A percentile compares a stretch with the other conserved stretches of the same genome.
phyloP scores from a whole-genome alignment of 2,888 invertebrate species.

The Sminthurides aquaticus region DNA sequence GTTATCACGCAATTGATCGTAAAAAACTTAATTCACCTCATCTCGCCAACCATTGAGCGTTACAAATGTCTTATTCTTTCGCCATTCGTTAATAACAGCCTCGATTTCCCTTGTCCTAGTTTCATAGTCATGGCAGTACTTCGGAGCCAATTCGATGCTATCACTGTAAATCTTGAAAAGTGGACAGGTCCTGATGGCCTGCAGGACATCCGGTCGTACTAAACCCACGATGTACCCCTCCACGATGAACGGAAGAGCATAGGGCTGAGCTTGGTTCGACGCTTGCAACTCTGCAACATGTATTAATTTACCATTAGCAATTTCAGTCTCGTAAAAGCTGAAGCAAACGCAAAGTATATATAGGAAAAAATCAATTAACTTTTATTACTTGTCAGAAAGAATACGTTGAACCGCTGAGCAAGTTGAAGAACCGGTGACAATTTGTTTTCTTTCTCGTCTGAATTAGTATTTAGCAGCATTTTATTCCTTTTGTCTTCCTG shows the following conservation, averaged over 20 bases:
- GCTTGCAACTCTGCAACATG: constrained; percentile 8
- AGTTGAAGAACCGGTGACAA: constrained; percentile 67
- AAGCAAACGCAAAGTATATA: too few relatives aligned
- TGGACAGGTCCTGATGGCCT: constrained; percentile 70
- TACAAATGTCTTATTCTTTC: constrained; percentile 66
- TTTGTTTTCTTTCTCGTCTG: constrained; percentile 46
- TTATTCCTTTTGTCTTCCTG: background rate
- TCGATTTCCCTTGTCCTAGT: constrained; percentile 72
- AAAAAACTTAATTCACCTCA: too few relatives aligned
- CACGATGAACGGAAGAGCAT: constrained; percentile 64
- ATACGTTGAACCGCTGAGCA: constrained; percentile 81
- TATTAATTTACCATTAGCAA: too few relatives aligned
- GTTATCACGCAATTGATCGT: too few relatives aligned
- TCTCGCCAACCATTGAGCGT: constrained; percentile 87
- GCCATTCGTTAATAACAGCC: constrained; percentile 66
- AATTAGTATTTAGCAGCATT: constrained; percentile 12
- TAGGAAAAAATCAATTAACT: too few relatives aligned
- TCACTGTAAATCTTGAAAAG: constrained; percentile 68
- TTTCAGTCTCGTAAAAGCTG: too few relatives aligned
- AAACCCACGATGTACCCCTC: constrained; percentile 84
- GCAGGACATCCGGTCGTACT: constrained; percentile 73
- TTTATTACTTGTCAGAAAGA: constrained; percentile 76
- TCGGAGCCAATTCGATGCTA: constrained; percentile 75
- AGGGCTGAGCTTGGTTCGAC: background rate
- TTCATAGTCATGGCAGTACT: constrained; percentile 69